These are phyloP conservation scores for Alectura lathami DNA, from an alignment of 2,113 vertebrate genomes.

Conservation along the genomic window DNA sequence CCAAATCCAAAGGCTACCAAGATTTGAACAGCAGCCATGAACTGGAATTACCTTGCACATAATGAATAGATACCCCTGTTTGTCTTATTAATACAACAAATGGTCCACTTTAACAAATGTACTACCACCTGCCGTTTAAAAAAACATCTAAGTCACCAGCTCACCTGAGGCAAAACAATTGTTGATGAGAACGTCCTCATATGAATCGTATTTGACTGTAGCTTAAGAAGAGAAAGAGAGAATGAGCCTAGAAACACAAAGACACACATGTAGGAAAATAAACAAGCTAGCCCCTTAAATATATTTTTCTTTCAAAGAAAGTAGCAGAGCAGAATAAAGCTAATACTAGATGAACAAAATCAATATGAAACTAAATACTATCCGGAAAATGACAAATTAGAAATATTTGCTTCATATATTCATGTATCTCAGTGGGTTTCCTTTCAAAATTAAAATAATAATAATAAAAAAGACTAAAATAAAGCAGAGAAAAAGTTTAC, in stretches of 20 bases:
- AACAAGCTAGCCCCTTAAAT: neutral
- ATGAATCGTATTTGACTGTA: neutral
- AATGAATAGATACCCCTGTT: neutral
- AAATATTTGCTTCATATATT: neutral
- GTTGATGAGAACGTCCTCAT: neutral
- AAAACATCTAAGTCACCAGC: neutral
- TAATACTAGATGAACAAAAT: neutral
- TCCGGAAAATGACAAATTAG: neutral
- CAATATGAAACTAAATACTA: neutral
- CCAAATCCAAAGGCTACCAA: neutral
- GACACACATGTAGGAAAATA: neutral
- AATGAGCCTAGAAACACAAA: neutral
- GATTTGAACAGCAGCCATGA: neutral
- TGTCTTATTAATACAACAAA: conserved; percentile 6
- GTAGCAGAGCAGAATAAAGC: neutral
- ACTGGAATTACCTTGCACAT: neutral
- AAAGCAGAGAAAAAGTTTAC: neutral
- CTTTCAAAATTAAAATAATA: conserved; percentile 6
- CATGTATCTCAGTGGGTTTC: neutral
- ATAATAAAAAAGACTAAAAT: neutral
- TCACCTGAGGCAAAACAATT: neutral
- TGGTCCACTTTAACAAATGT: neutral
- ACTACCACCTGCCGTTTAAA: neutral
- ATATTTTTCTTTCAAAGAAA: neutral
- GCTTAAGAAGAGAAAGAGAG: neutral